Percentiles rank a stretch among this genome's conserved stretches.
phyloP scores from a whole-genome alignment of 2,888 invertebrate genomes.

The Nymphalis c-album region DNA sequence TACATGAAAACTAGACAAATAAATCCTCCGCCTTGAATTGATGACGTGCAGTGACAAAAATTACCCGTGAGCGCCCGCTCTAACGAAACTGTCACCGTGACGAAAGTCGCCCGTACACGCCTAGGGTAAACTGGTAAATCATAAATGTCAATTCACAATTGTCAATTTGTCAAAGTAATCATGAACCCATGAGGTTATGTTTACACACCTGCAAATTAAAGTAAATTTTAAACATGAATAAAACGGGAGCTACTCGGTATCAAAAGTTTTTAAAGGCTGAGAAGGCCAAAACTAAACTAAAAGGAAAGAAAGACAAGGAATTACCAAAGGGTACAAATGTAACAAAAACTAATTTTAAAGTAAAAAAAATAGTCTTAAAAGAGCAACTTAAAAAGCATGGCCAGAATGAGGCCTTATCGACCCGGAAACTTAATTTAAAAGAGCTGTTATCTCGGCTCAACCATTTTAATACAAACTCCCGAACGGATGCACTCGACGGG shows the following conservation, averaged over 20 bases:
- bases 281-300: conserved; percentile 93
- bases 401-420: conserved; percentile 81
- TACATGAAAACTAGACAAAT: no score
- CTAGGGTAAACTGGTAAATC: no score
- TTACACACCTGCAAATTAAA: conserved; percentile 1
- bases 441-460: conserved; percentile 86
- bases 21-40: no score
- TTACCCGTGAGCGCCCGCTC: no score
- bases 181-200: conserved; percentile 2
- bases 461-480: conserved; percentile 87
- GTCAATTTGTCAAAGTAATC: no score
- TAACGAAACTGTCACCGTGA: no score
- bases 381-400: conserved; percentile 85
- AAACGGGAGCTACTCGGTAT: conserved; percentile 81
- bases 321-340: conserved; percentile 94
- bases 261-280: conserved; percentile 90
- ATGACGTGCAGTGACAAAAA: no score
- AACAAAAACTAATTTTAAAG: conserved; percentile 93
- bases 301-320: conserved; percentile 90
- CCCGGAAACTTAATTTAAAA: conserved; percentile 85
- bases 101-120: no score
- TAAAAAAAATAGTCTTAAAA: conserved; percentile 91
- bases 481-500: conserved; percentile 84
- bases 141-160: no score
- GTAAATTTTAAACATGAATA: conserved; percentile 56